Base-by-base conservation (phyloP, 2,888 invertebrate genomes). In the Drosophila longiperda region DNA sequence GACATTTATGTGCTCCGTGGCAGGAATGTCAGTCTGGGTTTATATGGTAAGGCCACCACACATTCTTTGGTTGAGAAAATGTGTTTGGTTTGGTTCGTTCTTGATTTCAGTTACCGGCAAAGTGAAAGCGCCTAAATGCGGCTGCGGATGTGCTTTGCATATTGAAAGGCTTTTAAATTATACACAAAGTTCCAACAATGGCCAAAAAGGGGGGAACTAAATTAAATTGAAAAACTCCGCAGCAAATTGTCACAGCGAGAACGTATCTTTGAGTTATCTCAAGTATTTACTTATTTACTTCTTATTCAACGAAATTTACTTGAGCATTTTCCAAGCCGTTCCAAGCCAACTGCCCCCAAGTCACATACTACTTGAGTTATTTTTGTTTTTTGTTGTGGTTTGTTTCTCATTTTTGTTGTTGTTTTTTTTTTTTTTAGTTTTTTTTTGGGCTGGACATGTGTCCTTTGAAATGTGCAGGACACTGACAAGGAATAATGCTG, bases 201-300 rank as follows among this genome's bases (percentile, higher is more conserved):
- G 53, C 29, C 17, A 42, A 49, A 60, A 20, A 29, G 52, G 29
- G 12, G 65, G 8, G 15, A 8, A 23, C 23, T 38, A 66, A 80
- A 57, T 80, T 75, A 77, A 77, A 66, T 71, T 62, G 64, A 70
- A 72, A 61, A 61, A 49, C 66, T 52, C 60, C 57, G 60, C 80
- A 54, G 34, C 59, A 67, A 82, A 66, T 78, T 81, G 87, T 73
- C 82, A 75, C 78, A 83, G 71, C 52, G 66, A 57, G 59, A 55
- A 38, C 55, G 66, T 58, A 57, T 66, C 75, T 61, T 48, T 52
- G 67, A 69, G 75, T 60, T 73, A 84, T 89, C 77, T 78, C 77
- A 88, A 89, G 81, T 83, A 88, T 88, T 88, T 88, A 85, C 90
- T 88, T 88, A 89, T 90, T 89, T 90, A 90, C 87, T 89, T 81